Evolutionary conservation across 2,113 vertebrate genomes (phyloP).

Genomic region (Limnothrissa miodon): DNA sequence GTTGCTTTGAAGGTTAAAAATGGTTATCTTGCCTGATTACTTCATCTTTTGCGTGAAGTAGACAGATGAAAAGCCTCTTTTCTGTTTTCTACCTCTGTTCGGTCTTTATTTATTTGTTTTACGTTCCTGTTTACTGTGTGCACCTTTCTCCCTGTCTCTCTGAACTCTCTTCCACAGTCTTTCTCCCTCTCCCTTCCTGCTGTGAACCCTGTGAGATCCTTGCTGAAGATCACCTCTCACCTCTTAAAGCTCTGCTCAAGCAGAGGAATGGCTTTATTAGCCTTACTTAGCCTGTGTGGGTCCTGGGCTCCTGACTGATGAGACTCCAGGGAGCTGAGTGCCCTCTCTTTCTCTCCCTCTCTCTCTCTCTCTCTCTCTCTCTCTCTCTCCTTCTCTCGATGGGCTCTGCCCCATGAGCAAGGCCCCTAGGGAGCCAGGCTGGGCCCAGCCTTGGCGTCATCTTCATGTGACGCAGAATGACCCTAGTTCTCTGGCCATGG

Average conservation of each 20-base stretch:
- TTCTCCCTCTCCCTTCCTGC: not conserved
- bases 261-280: not conserved
- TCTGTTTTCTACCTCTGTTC: not conserved
- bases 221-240: not conserved
- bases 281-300: not conserved
- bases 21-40: not conserved
- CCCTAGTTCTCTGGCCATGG: not conserved
- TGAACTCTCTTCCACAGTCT: not conserved
- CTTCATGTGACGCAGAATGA: not conserved
- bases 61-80: not conserved
- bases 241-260: conserved; percentile 6
- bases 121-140: not conserved
- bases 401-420: not conserved
- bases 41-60: not conserved
- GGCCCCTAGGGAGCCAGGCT: not conserved
- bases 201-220: conserved; percentile 3
- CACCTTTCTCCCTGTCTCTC: not conserved
- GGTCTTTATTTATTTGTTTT: not conserved
- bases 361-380: not conserved
- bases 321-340: not conserved
- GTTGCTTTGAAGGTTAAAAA: not conserved
- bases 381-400: too few species aligned
- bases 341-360: not conserved
- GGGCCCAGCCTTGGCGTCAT: not conserved
- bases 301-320: not conserved